Evolutionary conservation across 2,113 vertebrate species (phyloP), one percentile per base, ranked within the genome.

Genomic region (Pardalotus punctatus): DNA sequence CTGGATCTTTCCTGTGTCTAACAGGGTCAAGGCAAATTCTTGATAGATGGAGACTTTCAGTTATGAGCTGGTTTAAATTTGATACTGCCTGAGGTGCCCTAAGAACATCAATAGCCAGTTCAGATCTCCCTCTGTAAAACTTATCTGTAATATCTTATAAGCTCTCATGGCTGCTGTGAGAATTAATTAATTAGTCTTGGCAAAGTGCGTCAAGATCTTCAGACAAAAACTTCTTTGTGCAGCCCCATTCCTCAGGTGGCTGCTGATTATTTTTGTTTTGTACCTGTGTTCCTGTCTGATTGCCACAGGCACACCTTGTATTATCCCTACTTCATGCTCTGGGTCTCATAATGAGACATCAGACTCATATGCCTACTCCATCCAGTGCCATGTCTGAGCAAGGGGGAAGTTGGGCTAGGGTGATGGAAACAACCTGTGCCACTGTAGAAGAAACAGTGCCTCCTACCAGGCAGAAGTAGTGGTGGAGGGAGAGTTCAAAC

Each of bases 391-490:
- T 1, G 1, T 22, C 38, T 67, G 24, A 38, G 4, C 25, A 51
- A 86, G 20, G 16, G 7, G 4, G 2, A 76, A 40, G 28, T 6
- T 57, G 31, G 45, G 6, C 8, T 43, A 24, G 54, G 21, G 24
- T 3, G 8, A 36, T 11, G 19, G 47, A 71, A 66, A 66, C 0
- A 8, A 9, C 2, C 47, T 35, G 14, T 38, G 27, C 10, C 4
- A 38, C 66, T 54, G 5, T 33, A 29, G 33, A 58, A 82, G 36
- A n/a, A 81, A 25, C 7, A 42, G 4, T 27, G 9, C 6, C 19
- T 85, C 35, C 18, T 36, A 58, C n/a, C 12, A 89, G 33, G 14
- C 8, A 42, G 24, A 17, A 53, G n/a, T 38, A 54, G 6, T 2
- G 3, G 23, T 23, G 23, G 25, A 51, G 13, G 18, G 29, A 56